Percentiles rank a stretch among this genome's conserved stretches.
Conservation (phyloP, 2,113 vertebrate genomes). For the Gasterosteus nipponicus region DNA sequence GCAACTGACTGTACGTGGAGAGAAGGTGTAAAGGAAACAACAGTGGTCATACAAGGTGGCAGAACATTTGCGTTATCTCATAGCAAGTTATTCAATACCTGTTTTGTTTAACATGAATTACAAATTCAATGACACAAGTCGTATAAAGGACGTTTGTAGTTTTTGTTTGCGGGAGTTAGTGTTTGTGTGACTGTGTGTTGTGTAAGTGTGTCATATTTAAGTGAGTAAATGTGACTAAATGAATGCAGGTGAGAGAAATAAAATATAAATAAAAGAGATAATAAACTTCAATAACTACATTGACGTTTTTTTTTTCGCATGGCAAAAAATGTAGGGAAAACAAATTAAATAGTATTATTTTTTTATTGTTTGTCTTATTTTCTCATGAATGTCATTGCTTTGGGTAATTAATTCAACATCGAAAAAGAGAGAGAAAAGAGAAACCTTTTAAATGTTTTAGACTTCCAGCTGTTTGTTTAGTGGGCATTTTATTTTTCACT, state of each 20-base stretch:
- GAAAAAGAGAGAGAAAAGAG: background rate
- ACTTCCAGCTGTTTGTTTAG: background rate
- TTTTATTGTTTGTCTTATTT: background rate
- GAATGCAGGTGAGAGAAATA: background rate
- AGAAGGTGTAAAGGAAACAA: background rate
- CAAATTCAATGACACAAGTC: background rate
- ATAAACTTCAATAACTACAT: background rate
- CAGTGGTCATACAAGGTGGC: no score
- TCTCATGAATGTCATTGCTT: no score
- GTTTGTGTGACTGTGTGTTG: background rate
- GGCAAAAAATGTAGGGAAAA: no score
- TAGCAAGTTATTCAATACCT: no score
- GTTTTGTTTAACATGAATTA: background rate
- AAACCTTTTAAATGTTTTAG: background rate
- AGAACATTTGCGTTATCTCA: no score
- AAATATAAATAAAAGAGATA: background rate
- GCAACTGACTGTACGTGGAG: slow-evolving; percentile 12
- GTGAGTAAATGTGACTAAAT: background rate
- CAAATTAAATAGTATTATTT: background rate
- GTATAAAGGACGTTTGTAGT: background rate
- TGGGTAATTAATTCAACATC: background rate
- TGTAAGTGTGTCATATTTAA: background rate
- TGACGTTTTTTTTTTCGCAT: no score
- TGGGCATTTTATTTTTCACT: background rate
- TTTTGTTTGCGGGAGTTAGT: background rate